These are phyloP conservation scores for Brachionichthys hirsutus DNA, from an alignment of 2,113 vertebrate species.

Conservation along the genomic window DNA sequence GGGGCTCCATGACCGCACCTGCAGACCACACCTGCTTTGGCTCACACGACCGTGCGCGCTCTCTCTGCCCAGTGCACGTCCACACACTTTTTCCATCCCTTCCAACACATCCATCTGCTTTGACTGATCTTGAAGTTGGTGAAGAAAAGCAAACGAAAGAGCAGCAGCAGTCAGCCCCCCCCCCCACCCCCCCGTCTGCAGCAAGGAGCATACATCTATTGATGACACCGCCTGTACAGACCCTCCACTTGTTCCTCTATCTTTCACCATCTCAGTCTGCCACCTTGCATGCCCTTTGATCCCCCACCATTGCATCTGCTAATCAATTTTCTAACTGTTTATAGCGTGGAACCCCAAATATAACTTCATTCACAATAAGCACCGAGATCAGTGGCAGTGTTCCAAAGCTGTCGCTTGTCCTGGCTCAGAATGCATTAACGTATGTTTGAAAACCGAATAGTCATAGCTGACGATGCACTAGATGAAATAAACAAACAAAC, in stretches of 20 bases:
- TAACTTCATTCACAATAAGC: constrained; percentile 48
- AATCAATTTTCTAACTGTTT: constrained; percentile 47
- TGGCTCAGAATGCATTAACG: constrained; percentile 44
- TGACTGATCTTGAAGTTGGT: constrained; percentile 33
- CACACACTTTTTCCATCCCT: constrained; percentile 9
- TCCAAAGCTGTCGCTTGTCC: constrained; percentile 26
- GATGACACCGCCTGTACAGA: constrained; percentile 35
- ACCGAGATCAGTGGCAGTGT: constrained; percentile 25
- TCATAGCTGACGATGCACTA: constrained; percentile 47
- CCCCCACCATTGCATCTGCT: constrained; percentile 23
- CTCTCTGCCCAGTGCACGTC: too few species aligned
- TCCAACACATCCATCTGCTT: constrained; percentile 8
- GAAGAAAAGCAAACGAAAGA: constrained; percentile 29
- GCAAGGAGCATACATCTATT: constrained; percentile 18
- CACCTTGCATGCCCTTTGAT: constrained; percentile 50
- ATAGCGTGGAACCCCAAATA: constrained; percentile 33
- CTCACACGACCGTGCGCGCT: neutral
- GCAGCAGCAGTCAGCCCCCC: constrained; percentile 18
- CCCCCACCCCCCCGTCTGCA: constrained; percentile 25
- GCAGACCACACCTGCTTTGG: constrained; percentile 44
- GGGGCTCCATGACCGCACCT: neutral
- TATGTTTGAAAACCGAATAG: constrained; percentile 51
- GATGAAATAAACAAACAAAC: constrained; percentile 18
- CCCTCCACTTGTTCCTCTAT: constrained; percentile 20
- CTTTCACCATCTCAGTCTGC: constrained; percentile 47